phyloP scores from a whole-genome alignment of 92 coral and sea anemone species.

The Zoanthus solanderi region DNA sequence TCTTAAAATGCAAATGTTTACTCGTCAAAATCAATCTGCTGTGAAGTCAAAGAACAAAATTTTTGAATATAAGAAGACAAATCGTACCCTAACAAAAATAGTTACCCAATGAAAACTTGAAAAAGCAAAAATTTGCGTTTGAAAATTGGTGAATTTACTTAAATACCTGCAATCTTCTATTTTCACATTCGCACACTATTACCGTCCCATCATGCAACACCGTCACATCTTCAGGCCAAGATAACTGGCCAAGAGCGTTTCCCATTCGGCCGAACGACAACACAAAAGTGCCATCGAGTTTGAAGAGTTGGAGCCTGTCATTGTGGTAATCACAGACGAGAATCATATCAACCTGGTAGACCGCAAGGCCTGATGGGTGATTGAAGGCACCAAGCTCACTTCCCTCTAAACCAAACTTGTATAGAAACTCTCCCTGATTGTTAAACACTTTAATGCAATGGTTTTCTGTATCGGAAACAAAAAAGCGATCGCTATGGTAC shows the following conservation, averaged over 20 bases:
- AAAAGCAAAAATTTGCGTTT: too few species aligned
- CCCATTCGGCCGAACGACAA: constrained; percentile 49
- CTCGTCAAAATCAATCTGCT: too few species aligned
- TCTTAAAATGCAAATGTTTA: too few species aligned
- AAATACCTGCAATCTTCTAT: constrained; percentile 46
- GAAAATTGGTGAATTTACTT: not conserved
- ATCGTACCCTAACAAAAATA: too few species aligned
- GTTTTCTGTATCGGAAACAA: constrained; percentile 50
- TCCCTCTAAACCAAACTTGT: constrained; percentile 49
- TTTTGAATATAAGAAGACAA: too few species aligned
- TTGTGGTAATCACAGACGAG: constrained; percentile 55
- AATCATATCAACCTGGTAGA: constrained; percentile 28
- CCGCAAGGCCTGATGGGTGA: constrained; percentile 42
- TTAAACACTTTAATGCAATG: constrained; percentile 49
- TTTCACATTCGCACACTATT: constrained; percentile 37
- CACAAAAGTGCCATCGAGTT: constrained; percentile 45
- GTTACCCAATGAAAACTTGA: too few species aligned
- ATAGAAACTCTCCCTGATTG: constrained; percentile 15
- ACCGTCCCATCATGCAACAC: constrained; percentile 44
- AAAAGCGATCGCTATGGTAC: constrained; percentile 10
- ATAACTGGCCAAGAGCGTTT: constrained; percentile 38
- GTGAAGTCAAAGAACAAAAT: too few species aligned
- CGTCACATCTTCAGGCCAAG: constrained; percentile 45
- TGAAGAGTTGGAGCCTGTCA: constrained; percentile 47
- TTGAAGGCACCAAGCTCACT: constrained; percentile 26